Conservation (phyloP, 2,888 invertebrate species). For the Plagodis pulveraria region DNA sequence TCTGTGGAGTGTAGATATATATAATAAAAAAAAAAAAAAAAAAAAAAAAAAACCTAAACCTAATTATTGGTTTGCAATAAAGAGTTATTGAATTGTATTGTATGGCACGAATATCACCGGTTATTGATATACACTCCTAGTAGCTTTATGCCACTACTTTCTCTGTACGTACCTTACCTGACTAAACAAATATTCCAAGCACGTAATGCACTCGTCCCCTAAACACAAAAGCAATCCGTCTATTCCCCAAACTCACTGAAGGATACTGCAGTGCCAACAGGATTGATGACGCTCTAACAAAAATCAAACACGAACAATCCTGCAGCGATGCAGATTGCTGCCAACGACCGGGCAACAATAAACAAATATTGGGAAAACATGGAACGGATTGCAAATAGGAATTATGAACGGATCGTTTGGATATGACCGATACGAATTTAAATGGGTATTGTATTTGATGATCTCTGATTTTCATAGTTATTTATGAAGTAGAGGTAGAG, state of each 20-base stretch:
- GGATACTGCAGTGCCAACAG: constrained; percentile 25
- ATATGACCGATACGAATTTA: no score
- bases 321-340: constrained; percentile 23
- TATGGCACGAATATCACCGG: no score
- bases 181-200: constrained; percentile 9
- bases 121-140: not conserved
- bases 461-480: no score
- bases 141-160: not conserved
- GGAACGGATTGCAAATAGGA: constrained; percentile 8
- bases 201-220: constrained; percentile 10
- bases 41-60: no score
- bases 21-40: no score
- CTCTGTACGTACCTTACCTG: not conserved
- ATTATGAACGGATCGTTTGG: constrained; percentile 4
- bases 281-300: constrained; percentile 36
- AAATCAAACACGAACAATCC: constrained; percentile 31
- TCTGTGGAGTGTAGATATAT: no score
- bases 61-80: no score
- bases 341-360: constrained; percentile 14
- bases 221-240: constrained; percentile 22
- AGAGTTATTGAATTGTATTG: no score
- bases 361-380: constrained; percentile 15
- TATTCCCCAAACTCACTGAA: constrained; percentile 20
- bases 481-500: no score
- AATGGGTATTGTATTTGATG: no score